Percentiles rank a stretch among this genome's conserved stretches.
Evolutionary conservation across 2,888 invertebrate genomes (phyloP).

Genomic region (Sinodicranocentrus sp.): DNA sequence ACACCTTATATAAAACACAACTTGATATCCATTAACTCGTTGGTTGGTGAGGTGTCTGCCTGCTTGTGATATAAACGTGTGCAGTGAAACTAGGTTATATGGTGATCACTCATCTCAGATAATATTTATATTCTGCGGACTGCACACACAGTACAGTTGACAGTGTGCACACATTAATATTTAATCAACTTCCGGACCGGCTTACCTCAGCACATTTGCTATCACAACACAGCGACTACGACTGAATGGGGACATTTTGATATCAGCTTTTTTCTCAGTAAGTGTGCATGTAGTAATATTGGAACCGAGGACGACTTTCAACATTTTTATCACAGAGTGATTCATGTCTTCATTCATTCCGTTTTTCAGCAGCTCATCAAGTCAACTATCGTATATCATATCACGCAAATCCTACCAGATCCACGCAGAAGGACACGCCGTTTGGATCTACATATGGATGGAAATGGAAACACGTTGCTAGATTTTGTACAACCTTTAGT

Average conservation of each 20-base stretch:
- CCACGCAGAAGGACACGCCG: background rate
- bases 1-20: background rate
- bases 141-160: too few relatives aligned
- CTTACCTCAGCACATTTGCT: conserved; percentile 42
- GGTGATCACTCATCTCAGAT: too few relatives aligned
- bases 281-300: background rate
- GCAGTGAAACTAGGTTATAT: background rate
- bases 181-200: conserved; percentile 45
- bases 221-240: background rate
- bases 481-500: background rate
- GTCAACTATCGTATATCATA: background rate
- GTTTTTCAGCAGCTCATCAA: background rate
- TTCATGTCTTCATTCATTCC: background rate
- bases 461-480: background rate
- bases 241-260: background rate
- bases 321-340: background rate
- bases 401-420: background rate
- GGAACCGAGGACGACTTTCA: background rate
- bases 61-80: background rate
- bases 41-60: background rate
- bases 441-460: background rate
- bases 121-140: too few relatives aligned
- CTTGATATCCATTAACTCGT: conserved; percentile 5
- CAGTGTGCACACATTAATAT: background rate
- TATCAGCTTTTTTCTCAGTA: background rate